Base-by-base conservation (phyloP, 2,888 invertebrate genomes). In the Lottia gigantea region DNA sequence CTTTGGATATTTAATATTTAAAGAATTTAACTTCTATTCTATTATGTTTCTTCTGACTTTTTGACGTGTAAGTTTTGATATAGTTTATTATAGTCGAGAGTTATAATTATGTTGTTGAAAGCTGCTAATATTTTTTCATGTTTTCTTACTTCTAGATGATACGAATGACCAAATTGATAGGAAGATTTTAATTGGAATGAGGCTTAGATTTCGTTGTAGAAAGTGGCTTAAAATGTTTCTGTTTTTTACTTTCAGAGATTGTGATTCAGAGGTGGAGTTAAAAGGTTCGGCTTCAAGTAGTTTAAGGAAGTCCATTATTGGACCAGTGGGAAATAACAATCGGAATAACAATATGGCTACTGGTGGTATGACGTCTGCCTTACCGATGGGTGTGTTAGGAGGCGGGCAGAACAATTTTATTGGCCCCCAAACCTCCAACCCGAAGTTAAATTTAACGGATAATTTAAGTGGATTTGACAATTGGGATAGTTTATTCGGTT, bases 231-330 rank as follows among this genome's bases (percentile, higher is more conserved):
- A n/a, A n/a, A n/a, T n/a, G 31, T 31, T 55, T 19, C 19, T 7
- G 16, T 66, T 70, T 23, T 15, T 67, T 62, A 46, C 7, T 74
- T 79, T 12, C 82, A 87, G 88, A 71, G 86, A 87, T 72, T 87
- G 87, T 79, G 87, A 88, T 68, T 80, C 84, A 6, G 86, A 85
- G 46, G 77, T 80, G 55, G 87, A 88, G 73, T 74, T 87, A 72
- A 87, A 86, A 75, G 87, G 87, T 11, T 85, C 87, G 25, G 86
- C 87, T 12, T 84, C 87, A 16, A 85, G 87, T 19, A 87, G 87
- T 80, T 79, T 88, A 62, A 86, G 87, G 85, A 87, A 88, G 77
- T 83, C 87, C 23, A 82, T 88, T 68, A 87, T 87, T 64, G 82
- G 82, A 16, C 81, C 80, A 49, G 74, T 79, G 15, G 67, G 64